Evolutionary conservation across 2,888 invertebrate genomes (phyloP), one percentile per base, ranked within the genome.

Genomic region (Amphipyra berbera): DNA sequence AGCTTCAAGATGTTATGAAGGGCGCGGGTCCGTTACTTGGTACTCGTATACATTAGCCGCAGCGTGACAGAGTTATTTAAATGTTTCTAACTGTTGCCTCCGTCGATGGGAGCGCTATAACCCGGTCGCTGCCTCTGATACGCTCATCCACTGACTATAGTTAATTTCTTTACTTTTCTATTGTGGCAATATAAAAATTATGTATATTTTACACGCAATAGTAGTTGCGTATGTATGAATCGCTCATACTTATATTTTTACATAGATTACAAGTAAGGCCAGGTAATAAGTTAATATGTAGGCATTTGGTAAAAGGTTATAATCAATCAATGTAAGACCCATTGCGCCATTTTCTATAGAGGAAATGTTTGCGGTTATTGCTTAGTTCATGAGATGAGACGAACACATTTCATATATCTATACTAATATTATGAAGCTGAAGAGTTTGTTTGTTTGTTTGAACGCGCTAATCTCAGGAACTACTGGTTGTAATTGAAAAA

Each of bases 41-140:
- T 84, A 76, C 87, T 85, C 81, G 83, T 86, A 83, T 84, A 86
- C 84, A 89, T 90, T 88, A 88, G 83, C 81, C 68, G 76, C 84
- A 84, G 83, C 91, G 87, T 90, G 89, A 91, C 89, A 90, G 88
- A 88, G 86, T 88, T 90, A 91, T 92, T 92, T 92, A 90, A 91
- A 91, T 91, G 87, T 83, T 83, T 88, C 78, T 92, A 91, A 92
- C 91, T 89, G 92, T 90, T 82, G 79, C 82, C 76, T 79, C 61
- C 68, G 78, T 76, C 82, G 86, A 85, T 86, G 83, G 78, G 83
- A 87, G 85, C 81, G 81, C 79, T 80, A 82, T 90, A 89, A 90
- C 88, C 86, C 84, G 86, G 90, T 86, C 86, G 84, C 84, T 82
- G 82, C 73, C 82, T 81, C 82, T 81, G 64, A 68, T 78, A 76